Evolutionary conservation across 2,113 vertebrate genomes (phyloP).

Genomic region (Sceloporus tristichus): DNA sequence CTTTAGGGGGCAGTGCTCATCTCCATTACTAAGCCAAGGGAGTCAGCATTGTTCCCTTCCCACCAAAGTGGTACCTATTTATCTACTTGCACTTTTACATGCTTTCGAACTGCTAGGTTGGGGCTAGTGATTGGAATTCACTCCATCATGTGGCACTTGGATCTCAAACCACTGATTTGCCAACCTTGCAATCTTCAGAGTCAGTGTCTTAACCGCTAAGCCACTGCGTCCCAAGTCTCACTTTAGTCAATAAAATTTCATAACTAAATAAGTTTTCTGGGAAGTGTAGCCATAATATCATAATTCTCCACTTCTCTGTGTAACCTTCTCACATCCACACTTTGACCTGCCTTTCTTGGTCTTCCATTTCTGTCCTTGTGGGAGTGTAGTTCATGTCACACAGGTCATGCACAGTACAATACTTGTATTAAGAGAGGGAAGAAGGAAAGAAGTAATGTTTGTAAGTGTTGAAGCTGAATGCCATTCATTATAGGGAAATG

Average conservation of each 20-base stretch:
- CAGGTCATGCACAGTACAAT: not conserved
- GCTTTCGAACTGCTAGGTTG: no score
- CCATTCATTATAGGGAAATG: not conserved
- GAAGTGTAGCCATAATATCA: not conserved
- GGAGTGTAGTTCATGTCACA: not conserved
- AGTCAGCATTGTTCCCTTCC: not conserved
- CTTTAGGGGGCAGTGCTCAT: no score
- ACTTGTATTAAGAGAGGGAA: not conserved
- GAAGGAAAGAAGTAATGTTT: not conserved
- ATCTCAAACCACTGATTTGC: no score
- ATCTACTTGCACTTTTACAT: no score
- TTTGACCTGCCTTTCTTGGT: not conserved
- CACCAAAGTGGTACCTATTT: no score
- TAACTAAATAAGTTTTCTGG: not conserved
- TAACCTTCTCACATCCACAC: no score
- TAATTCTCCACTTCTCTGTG: not conserved
- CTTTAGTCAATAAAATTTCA: not conserved
- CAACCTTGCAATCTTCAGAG: no score
- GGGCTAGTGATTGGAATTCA: no score
- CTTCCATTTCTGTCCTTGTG: not conserved
- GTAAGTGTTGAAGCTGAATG: not conserved
- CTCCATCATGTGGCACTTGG: no score
- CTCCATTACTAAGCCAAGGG: no score
- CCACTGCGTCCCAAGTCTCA: not conserved
- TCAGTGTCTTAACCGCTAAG: no score